Evolutionary conservation across 1,140 invertebrate genomes (phyloP).

Genomic region (Archivesica marissinica): DNA sequence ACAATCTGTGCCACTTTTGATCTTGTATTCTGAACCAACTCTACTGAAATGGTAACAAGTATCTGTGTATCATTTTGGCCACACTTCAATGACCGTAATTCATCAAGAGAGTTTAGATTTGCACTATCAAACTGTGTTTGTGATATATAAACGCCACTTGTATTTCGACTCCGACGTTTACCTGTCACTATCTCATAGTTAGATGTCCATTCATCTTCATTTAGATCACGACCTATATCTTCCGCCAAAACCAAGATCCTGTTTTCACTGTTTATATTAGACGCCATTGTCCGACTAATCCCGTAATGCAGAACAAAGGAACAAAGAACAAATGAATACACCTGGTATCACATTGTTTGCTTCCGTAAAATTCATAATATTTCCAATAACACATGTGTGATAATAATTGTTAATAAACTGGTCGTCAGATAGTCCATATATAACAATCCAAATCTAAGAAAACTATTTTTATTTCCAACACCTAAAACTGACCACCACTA

Average conservation of each 20-base stretch:
- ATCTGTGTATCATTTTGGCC: neutral
- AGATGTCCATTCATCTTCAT: neutral
- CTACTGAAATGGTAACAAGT: neutral
- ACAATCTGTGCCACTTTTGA: neutral
- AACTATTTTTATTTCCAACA: too few relatives aligned
- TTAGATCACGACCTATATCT: neutral
- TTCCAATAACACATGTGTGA: too few relatives aligned
- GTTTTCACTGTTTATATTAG: neutral
- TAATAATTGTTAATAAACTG: too few relatives aligned
- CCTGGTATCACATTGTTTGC: too few relatives aligned
- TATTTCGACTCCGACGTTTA: too few relatives aligned
- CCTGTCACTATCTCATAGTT: neutral
- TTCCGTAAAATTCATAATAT: too few relatives aligned
- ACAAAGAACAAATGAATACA: too few relatives aligned
- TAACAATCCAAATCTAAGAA: too few relatives aligned
- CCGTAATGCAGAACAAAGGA: too few relatives aligned
- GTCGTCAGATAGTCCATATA: too few relatives aligned
- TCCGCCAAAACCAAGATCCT: neutral
- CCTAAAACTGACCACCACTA: too few relatives aligned
- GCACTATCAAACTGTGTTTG: neutral
- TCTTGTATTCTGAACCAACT: neutral
- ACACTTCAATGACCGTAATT: neutral
- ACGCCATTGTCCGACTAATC: neutral
- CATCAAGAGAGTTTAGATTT: neutral
- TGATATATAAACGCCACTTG: too few relatives aligned